Conservation (phyloP, 2,797 vertebrate species). For the Clarias pachynema region DNA sequence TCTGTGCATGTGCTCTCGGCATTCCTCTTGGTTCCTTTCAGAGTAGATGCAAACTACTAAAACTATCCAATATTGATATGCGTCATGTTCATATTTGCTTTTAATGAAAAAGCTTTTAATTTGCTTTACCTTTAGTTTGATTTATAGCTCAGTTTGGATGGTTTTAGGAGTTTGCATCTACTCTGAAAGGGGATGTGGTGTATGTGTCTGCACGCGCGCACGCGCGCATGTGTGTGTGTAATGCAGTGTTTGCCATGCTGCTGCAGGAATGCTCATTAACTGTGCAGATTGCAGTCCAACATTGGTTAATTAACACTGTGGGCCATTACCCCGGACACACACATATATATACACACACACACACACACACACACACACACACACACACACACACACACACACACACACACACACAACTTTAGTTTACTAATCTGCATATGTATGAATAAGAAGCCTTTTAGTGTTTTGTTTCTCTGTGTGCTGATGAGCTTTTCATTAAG, state of each 20-base stretch:
- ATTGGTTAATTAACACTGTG: constrained; percentile 39
- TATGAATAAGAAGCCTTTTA: constrained; percentile 44
- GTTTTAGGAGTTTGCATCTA: no score
- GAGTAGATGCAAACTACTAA: no score
- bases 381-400: not conserved
- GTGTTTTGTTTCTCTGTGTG: constrained; percentile 29
- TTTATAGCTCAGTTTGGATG: no score
- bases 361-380: not conserved
- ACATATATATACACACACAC: not conserved
- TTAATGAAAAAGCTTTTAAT: no score
- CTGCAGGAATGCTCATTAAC: constrained; percentile 31
- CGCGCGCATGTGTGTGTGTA: not conserved
- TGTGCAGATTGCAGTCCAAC: constrained; percentile 11
- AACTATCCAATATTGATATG: no score
- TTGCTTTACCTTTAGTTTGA: no score
- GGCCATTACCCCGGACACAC: constrained; percentile 17
- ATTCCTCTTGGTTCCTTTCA: not conserved
- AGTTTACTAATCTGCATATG: constrained; percentile 52
- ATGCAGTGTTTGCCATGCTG: constrained; percentile 15
- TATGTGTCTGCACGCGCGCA: no score
- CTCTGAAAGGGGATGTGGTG: not conserved
- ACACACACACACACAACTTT: not conserved
- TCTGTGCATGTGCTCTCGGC: not conserved
- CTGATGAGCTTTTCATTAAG: constrained; percentile 70
- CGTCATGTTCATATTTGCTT: no score